phyloP scores from a whole-genome alignment of 2,113 vertebrate species.

The Emydura subglobosa region DNA sequence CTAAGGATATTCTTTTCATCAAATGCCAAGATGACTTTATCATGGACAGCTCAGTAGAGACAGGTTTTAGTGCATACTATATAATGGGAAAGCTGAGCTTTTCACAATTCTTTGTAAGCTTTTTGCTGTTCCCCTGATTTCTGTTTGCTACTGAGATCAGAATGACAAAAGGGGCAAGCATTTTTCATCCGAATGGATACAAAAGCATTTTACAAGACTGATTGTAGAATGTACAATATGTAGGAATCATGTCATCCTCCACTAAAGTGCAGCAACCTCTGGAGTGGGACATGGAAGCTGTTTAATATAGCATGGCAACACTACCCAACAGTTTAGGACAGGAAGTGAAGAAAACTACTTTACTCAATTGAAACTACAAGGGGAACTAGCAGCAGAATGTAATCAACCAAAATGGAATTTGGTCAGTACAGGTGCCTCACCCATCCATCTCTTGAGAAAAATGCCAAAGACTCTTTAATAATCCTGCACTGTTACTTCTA shows the following conservation, averaged over 20 bases:
- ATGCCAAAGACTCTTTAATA: neutral
- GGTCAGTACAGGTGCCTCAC: neutral
- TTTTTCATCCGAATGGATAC: neutral
- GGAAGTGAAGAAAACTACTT: constrained; percentile 9
- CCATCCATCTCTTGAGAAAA: neutral
- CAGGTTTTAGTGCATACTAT: constrained; percentile 69
- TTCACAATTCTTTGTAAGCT: constrained; percentile 57
- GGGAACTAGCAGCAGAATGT: constrained; percentile 12
- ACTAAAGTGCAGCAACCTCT: neutral
- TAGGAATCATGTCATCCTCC: neutral
- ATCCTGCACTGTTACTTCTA: neutral
- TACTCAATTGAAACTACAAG: neutral
- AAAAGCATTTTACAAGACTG: neutral
- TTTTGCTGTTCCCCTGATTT: constrained; percentile 36
- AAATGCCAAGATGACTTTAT: constrained; percentile 67
- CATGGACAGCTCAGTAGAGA: constrained; percentile 71
- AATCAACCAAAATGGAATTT: neutral
- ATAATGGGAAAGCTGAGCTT: constrained; percentile 64
- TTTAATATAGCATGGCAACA: neutral
- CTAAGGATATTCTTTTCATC: constrained; percentile 53
- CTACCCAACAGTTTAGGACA: constrained; percentile 20
- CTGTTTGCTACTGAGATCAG: neutral
- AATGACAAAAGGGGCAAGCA: neutral
- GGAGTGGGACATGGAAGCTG: neutral
- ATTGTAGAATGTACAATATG: accelerated